Conservation (phyloP, 2,888 invertebrate genomes). For the Pollenia amentaria region DNA sequence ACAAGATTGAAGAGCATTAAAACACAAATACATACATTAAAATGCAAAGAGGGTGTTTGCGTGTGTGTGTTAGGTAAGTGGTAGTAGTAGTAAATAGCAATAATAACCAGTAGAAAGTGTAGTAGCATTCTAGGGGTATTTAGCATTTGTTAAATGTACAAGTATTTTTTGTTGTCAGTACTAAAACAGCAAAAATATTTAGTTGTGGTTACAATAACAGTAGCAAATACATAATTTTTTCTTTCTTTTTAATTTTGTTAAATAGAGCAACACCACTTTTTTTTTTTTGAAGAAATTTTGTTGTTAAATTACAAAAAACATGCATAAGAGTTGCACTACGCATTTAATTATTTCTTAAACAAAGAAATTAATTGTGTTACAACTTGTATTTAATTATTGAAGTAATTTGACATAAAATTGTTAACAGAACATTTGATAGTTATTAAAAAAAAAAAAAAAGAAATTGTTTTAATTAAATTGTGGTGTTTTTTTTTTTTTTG, state of each 20-base stretch:
- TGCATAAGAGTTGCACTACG: constrained; percentile 21
- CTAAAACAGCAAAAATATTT: constrained; percentile 44
- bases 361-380: constrained; percentile 12
- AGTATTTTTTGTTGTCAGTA: constrained; percentile 56
- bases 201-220: neutral
- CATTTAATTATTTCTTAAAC: constrained; percentile 23
- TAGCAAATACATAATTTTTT: neutral
- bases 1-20: constrained; percentile 34
- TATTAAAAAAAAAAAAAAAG: neutral
- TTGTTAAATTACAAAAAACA: constrained; percentile 19
- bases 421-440: constrained; percentile 20
- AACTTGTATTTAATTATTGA: constrained; percentile 30
- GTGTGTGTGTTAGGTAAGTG: neutral
- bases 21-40: constrained; percentile 26
- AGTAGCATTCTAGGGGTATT: constrained; percentile 53
- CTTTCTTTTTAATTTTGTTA: neutral
- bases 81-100: constrained; percentile 23
- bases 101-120: constrained; percentile 25
- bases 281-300: neutral
- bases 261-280: neutral
- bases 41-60: neutral
- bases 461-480: neutral
- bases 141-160: constrained; percentile 17
- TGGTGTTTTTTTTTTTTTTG: neutral
- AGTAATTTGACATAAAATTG: constrained; percentile 32